These are phyloP conservation scores for Cosmorhoe ocellata DNA, from an alignment of 2,888 invertebrate species.

Conservation along the genomic window DNA sequence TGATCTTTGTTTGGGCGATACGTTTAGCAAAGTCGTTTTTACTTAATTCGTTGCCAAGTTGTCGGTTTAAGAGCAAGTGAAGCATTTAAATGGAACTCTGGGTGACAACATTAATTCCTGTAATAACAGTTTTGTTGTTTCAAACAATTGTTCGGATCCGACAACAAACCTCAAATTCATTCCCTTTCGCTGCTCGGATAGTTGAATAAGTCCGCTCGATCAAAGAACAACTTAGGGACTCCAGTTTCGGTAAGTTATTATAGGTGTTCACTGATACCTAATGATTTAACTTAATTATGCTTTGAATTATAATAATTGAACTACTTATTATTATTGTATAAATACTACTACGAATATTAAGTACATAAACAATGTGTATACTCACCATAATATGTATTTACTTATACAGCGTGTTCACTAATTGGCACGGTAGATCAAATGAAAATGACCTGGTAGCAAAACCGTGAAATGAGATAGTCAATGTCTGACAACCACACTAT, in stretches of 20 bases:
- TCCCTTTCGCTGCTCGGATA: conserved; percentile 21
- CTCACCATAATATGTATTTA: too few species aligned
- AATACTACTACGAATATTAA: too few species aligned
- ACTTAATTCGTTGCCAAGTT: conserved; percentile 52
- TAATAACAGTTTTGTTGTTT: conserved; percentile 43
- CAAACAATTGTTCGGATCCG: conserved; percentile 38
- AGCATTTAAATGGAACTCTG: conserved; percentile 44
- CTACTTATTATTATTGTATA: too few species aligned
- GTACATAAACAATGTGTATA: too few species aligned
- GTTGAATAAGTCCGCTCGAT: conserved; percentile 21
- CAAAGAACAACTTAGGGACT: conserved; percentile 19
- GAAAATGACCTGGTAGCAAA: conserved; percentile 10
- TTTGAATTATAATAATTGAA: neutral
- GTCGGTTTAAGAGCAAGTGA: conserved; percentile 39
- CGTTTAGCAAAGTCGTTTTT: conserved; percentile 49
- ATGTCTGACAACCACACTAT: conserved; percentile 29
- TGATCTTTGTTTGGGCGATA: conserved; percentile 56
- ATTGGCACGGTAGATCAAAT: neutral
- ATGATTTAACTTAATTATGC: neutral
- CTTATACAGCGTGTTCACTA: too few species aligned
- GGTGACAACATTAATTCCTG: conserved; percentile 41
- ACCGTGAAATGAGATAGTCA: conserved; percentile 31
- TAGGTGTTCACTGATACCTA: conserved; percentile 4
- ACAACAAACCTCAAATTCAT: conserved; percentile 36
- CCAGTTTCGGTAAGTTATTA: conserved; percentile 6